Percentiles rank a stretch among this genome's conserved stretches.
Evolutionary conservation across 2,888 invertebrate species (phyloP).

Genomic region (Copidosoma aretas): DNA sequence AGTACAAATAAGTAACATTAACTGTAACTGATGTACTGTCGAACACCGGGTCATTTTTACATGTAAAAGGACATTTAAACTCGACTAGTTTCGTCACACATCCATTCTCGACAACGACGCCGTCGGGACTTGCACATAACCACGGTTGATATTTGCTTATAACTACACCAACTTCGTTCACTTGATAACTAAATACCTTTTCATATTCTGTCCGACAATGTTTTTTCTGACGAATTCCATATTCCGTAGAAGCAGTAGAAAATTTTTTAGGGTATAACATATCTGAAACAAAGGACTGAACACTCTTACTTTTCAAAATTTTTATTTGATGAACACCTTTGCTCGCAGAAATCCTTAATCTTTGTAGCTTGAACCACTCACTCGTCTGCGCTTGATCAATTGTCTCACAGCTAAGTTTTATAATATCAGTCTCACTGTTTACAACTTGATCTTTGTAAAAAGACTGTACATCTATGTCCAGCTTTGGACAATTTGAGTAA

Average conservation of each 20-base stretch:
- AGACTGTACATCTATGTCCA: no score
- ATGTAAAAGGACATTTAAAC: not conserved
- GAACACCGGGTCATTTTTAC: no score
- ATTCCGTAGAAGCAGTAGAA: not conserved
- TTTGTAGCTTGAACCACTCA: constrained; percentile 1
- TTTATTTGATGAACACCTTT: constrained; percentile 31
- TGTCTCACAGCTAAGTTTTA: no score
- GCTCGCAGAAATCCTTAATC: constrained; percentile 12
- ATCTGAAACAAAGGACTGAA: constrained; percentile 24
- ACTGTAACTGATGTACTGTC: not conserved
- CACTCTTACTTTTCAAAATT: constrained; percentile 20
- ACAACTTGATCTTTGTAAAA: no score
- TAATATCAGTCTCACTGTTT: no score
- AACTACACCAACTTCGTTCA: constrained; percentile 35
- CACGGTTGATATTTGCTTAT: constrained; percentile 21
- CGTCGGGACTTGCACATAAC: constrained; percentile 21
- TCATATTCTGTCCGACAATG: constrained; percentile 27
- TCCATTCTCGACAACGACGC: not conserved
- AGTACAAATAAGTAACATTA: not conserved
- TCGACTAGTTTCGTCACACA: not conserved
- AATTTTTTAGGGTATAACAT: constrained; percentile 30
- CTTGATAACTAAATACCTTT: constrained; percentile 16
- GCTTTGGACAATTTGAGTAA: no score
- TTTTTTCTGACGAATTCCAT: constrained; percentile 8
- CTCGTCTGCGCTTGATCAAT: no score